Conservation (phyloP, 2,888 invertebrate species). For the Phortica magna region DNA sequence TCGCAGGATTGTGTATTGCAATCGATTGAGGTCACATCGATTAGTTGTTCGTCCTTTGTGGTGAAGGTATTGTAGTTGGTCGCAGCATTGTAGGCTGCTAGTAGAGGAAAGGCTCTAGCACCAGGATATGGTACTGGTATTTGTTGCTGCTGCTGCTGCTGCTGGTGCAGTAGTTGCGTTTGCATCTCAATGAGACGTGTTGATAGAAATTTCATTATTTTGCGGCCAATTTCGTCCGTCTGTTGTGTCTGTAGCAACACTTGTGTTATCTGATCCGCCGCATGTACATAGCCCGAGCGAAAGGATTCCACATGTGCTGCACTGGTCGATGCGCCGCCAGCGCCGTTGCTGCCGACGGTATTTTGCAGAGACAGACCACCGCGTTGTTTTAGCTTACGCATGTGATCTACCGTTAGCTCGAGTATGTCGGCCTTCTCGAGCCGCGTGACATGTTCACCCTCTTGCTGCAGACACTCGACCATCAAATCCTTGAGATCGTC, state of each 20-base stretch:
- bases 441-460: slow-evolving; percentile 92
- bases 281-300: slow-evolving; percentile 92
- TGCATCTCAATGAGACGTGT: slow-evolving; percentile 84
- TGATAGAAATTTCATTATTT: slow-evolving; percentile 93
- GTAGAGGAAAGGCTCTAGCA: slow-evolving; percentile 24
- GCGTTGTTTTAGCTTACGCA: slow-evolving; percentile 88
- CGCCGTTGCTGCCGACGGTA: slow-evolving; percentile 36
- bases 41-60: slow-evolving; percentile 64
- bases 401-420: slow-evolving; percentile 91
- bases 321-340: slow-evolving; percentile 74
- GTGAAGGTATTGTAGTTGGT: slow-evolving; percentile 59
- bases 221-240: slow-evolving; percentile 77
- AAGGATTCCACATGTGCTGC: slow-evolving; percentile 86
- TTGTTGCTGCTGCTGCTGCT: slow-evolving; percentile 55
- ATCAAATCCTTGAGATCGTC: slow-evolving; percentile 94
- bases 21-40: slow-evolving; percentile 73
- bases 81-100: slow-evolving; percentile 54
- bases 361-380: slow-evolving; percentile 82
- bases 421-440: slow-evolving; percentile 92
- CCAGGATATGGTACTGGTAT: slow-evolving; percentile 1
- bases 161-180: slow-evolving; percentile 65
- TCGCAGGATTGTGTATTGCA: slow-evolving; percentile 61
- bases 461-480: slow-evolving; percentile 84
- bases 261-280: slow-evolving; percentile 92
- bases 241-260: slow-evolving; percentile 88